These are phyloP conservation scores for Apostichopus californicus DNA, from an alignment of 35 echinoderm and acorn worm genomes.

Conservation along the genomic window DNA sequence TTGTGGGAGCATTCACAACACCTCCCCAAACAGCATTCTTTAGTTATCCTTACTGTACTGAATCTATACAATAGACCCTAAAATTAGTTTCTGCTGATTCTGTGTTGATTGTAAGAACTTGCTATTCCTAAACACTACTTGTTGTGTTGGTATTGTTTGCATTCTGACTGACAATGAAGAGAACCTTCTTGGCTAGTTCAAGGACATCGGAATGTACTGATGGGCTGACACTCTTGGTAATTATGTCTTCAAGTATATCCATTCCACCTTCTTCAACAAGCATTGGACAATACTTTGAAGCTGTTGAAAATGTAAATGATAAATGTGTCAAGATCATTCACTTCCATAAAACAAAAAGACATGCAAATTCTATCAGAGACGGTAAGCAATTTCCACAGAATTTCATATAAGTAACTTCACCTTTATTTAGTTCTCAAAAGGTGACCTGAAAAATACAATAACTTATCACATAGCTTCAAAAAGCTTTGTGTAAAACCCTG, in stretches of 20 bases:
- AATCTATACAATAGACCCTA: no score
- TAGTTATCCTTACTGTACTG: no score
- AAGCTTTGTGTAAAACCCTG: background rate
- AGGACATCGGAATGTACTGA: slow-evolving; percentile 76
- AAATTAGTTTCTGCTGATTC: no score
- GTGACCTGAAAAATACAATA: background rate
- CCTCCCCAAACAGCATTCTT: no score
- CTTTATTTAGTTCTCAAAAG: no score
- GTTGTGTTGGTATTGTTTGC: background rate
- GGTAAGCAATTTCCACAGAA: no score
- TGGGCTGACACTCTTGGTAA: slow-evolving; percentile 41
- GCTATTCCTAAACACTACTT: background rate
- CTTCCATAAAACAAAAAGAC: no score
- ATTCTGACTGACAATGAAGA: slow-evolving; percentile 68
- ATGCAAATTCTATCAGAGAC: no score
- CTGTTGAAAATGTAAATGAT: slow-evolving; percentile 11
- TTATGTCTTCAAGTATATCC: slow-evolving; percentile 72
- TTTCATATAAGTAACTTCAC: no score
- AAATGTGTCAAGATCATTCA: background rate
- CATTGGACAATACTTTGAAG: slow-evolving; percentile 93
- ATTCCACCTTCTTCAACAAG: slow-evolving; percentile 86
- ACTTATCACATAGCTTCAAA: background rate
- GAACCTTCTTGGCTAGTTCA: slow-evolving; percentile 72
- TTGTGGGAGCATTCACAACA: no score
- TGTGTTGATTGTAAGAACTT: no score